Evolutionary conservation across 2,888 invertebrate genomes (phyloP).

Genomic region (Synergus itoensis): DNA sequence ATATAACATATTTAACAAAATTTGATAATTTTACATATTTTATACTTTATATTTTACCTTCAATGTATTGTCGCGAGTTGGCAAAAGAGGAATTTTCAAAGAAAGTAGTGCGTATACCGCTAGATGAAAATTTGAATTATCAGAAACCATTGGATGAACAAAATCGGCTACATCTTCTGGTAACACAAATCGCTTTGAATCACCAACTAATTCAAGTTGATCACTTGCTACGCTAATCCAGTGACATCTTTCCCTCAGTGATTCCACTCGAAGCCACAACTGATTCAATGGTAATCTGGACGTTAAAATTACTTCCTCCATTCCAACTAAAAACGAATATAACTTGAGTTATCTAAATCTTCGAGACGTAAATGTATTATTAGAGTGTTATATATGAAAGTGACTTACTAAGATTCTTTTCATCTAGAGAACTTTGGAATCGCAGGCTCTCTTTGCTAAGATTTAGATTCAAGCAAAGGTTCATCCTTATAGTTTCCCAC

Average conservation of each 20-base stretch:
- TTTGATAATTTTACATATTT: not conserved
- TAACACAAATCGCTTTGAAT: slow-evolving; percentile 84
- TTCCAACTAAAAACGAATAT: slow-evolving; percentile 74
- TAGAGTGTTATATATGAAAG: not conserved
- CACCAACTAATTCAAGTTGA: slow-evolving; percentile 79
- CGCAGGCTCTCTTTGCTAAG: slow-evolving; percentile 62
- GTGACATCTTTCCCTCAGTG: slow-evolving; percentile 85
- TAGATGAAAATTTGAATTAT: slow-evolving; percentile 81
- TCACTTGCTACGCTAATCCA: slow-evolving; percentile 82
- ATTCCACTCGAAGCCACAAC: slow-evolving; percentile 88
- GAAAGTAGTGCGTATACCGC: slow-evolving; percentile 81
- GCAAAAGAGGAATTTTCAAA: slow-evolving; percentile 82
- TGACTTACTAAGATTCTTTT: slow-evolving; percentile 76
- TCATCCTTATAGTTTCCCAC: slow-evolving; percentile 85
- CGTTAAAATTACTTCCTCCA: slow-evolving; percentile 82
- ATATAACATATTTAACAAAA: not conserved
- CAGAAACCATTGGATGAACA: slow-evolving; percentile 83
- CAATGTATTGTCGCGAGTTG: slow-evolving; percentile 71
- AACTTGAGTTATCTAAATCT: slow-evolving; percentile 13
- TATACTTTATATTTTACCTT: slow-evolving; percentile 54
- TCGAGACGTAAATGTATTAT: not conserved
- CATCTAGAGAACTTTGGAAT: slow-evolving; percentile 73
- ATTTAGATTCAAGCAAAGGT: slow-evolving; percentile 83
- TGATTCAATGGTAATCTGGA: slow-evolving; percentile 86
- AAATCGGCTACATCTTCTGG: slow-evolving; percentile 83